These are phyloP conservation scores for Ormyrus thymus DNA, from an alignment of 2,888 invertebrate species.

Conservation along the genomic window DNA sequence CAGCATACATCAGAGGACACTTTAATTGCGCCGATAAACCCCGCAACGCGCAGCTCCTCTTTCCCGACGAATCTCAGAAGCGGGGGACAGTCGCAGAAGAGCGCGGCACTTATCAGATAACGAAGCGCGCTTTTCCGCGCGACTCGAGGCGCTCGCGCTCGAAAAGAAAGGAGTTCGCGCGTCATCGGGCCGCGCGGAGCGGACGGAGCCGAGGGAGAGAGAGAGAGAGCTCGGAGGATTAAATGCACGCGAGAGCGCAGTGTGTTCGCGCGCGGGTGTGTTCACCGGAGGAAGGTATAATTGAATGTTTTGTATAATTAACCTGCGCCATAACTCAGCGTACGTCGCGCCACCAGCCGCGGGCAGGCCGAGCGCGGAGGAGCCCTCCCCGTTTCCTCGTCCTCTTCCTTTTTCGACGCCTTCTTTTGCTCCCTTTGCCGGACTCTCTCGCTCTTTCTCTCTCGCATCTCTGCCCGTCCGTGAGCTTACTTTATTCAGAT, in stretches of 20 bases:
- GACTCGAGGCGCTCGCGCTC: no score
- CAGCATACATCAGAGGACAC: no score
- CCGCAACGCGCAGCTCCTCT: no score
- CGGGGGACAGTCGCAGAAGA: no score
- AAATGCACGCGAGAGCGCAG: conserved; percentile 17
- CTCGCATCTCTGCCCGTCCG: neutral
- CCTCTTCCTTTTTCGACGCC: neutral
- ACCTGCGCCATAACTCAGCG: conserved; percentile 75
- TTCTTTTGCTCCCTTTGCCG: neutral
- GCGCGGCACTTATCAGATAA: no score
- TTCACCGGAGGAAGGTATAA: conserved; percentile 70
- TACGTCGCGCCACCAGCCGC: conserved; percentile 74
- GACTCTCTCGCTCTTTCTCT: neutral
- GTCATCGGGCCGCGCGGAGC: no score
- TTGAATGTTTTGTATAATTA: conserved; percentile 76
- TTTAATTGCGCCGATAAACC: no score
- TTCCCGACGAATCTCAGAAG: no score
- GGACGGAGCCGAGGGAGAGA: neutral
- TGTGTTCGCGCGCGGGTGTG: conserved; percentile 57
- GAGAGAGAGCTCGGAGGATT: conserved; percentile 13
- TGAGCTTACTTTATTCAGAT: conserved; percentile 32
- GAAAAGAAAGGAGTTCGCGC: conserved; percentile 3
- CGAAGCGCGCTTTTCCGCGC: no score
- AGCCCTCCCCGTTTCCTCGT: conserved; percentile 18
- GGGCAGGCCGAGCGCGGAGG: conserved; percentile 62